Conservation (phyloP, 1,140 invertebrate species). For the Zaprionus nigranus region DNA sequence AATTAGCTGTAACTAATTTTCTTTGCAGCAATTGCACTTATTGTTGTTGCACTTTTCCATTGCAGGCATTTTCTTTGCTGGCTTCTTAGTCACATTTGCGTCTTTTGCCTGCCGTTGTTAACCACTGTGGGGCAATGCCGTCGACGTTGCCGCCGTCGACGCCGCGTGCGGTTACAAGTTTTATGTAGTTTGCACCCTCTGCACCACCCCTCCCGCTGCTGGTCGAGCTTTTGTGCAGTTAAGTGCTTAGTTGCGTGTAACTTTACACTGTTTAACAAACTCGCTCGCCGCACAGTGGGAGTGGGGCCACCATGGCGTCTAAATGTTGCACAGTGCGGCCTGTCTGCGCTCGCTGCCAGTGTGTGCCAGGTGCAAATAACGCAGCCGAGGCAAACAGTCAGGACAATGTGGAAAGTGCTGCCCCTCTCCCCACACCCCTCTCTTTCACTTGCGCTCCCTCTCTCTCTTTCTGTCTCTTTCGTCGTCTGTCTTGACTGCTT, state of each 20-base stretch:
- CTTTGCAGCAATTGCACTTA: neutral
- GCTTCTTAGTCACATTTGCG: neutral
- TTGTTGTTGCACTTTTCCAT: neutral
- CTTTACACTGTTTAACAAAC: conserved; percentile 81
- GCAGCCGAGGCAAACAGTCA: conserved; percentile 21
- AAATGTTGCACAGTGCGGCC: conserved; percentile 43
- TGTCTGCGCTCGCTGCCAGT: conserved; percentile 9
- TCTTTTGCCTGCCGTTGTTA: neutral
- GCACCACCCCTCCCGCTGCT: neutral
- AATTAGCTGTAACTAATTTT: conserved; percentile 3
- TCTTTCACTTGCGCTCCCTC: neutral
- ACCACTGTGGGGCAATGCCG: conserved; percentile 3
- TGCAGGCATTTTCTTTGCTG: neutral
- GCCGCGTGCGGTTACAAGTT: conserved; percentile 58
- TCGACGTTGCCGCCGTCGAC: conserved; percentile 1
- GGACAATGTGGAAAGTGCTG: conserved; percentile 43
- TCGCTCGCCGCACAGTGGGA: conserved; percentile 46
- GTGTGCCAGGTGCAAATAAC: conserved; percentile 66
- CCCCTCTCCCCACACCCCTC: neutral
- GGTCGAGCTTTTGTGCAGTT: conserved; percentile 73
- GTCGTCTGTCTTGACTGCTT: conserved; percentile 21
- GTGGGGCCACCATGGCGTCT: conserved; percentile 24
- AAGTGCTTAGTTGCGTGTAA: conserved; percentile 82
- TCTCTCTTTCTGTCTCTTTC: neutral
- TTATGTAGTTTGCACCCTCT: conserved; percentile 19